Base-by-base conservation (phyloP, 2,797 vertebrate genomes). In the Coccyzus lansbergi region DNA sequence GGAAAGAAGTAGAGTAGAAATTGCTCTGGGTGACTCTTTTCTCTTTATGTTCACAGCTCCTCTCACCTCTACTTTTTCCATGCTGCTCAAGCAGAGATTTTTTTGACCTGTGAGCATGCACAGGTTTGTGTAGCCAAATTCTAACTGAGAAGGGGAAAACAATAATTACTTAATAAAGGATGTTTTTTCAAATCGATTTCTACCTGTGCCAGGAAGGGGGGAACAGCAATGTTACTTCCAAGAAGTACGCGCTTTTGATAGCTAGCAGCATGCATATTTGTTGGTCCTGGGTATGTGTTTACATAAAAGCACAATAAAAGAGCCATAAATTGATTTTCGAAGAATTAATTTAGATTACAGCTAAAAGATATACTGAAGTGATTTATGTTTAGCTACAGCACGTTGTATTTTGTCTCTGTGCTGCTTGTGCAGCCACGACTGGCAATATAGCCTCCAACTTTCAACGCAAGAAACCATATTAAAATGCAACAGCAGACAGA, bases 301-400 rank as follows among this genome's bases (percentile, higher is more conserved):
- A 33, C 33, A 46, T 77, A 52, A 87, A 89, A 93, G 69, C 52
- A 78, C 53, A 69, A 83, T 86, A 56, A 89, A 96, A 17, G 28
- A 58, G 55, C 56, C 63, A 63, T 85, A 65, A 91, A 92, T 88
- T 88, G 1, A 53, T 86, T 92, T 89, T 87, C 28, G 58, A 85
- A 12, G 34, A 83, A 88, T 92, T 75, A 65, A 91, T 83, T 80
- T 70, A 86, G 42, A 63, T 81, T 81, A 34, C 52, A 71, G 38
- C 52, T 95, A 18, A 52, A 72, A 75, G 58, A 63, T 59, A 44
- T 5, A 12, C 36, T 42, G 10, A 24, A 76, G 42, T 94, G 86
- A 79, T 85, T 80, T 72, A 40, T 62, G 42, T 69, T 88, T 53
- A 65, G 48, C 62, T 84, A 15, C 26, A 59, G 48, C 62, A n/a